Evolutionary conservation across 2,888 invertebrate genomes (phyloP).

Genomic region (Cephonodes hylas): DNA sequence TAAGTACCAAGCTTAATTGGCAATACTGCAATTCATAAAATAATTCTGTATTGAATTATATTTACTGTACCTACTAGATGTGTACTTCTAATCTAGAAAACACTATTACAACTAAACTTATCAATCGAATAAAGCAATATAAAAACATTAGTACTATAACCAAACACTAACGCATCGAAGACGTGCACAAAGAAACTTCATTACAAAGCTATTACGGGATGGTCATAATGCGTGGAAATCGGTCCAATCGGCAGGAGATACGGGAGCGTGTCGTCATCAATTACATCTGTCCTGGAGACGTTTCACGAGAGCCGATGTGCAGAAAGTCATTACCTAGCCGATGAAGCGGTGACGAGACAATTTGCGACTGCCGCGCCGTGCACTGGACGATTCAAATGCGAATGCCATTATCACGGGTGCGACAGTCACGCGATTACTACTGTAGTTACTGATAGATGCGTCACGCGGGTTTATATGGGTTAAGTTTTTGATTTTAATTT

Average conservation of each 20-base stretch:
- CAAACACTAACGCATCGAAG: background rate
- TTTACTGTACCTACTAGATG: too few species aligned
- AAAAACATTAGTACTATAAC: too few species aligned
- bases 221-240: background rate
- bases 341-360: slow-evolving; percentile 47
- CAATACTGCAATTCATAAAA: too few species aligned
- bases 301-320: background rate
- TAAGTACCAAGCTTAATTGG: too few species aligned
- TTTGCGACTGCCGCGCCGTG: slow-evolving; percentile 30
- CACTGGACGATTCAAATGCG: background rate
- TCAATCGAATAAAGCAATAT: too few species aligned
- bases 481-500: too few species aligned
- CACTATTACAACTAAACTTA: too few species aligned
- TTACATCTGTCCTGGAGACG: background rate
- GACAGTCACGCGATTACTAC: background rate
- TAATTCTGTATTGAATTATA: too few species aligned
- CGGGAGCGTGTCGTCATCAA: background rate
- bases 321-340: slow-evolving; percentile 37
- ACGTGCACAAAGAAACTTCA: background rate
- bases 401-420: background rate
- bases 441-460: background rate
- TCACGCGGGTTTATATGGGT: too few species aligned
- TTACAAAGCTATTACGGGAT: background rate
- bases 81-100: too few species aligned
- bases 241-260: background rate